A percentile compares a stretch with the other conserved stretches of the same genome.
These are phyloP conservation scores for Danio jaintianensis DNA, from an alignment of 2,797 vertebrate species.

Conservation along the genomic window DNA sequence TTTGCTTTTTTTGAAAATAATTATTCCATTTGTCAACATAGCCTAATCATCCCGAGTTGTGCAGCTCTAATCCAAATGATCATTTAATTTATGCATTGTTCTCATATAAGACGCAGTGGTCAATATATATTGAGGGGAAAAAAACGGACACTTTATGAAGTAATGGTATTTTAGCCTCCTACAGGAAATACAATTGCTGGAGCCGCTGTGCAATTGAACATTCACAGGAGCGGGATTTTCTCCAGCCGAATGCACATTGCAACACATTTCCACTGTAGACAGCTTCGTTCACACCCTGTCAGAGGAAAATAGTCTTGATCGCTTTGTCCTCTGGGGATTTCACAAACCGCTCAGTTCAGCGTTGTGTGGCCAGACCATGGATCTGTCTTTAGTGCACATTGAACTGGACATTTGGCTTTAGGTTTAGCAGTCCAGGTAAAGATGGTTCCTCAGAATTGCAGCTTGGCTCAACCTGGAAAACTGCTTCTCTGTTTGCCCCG, in stretches of 20 bases:
- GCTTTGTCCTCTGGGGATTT: constrained; percentile 30
- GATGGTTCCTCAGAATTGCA: constrained; percentile 5
- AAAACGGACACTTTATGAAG: background rate
- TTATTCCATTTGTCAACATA: no score
- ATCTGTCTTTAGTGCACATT: background rate
- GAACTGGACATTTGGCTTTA: background rate
- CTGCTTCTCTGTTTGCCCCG: background rate
- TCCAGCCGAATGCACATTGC: background rate
- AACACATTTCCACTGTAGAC: background rate
- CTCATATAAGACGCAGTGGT: background rate
- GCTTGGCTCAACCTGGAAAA: constrained; percentile 7
- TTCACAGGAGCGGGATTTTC: background rate
- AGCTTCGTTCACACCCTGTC: constrained; percentile 2
- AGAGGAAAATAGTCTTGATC: constrained; percentile 10
- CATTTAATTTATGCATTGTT: no score
- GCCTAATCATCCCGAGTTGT: no score
- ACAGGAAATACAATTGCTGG: background rate
- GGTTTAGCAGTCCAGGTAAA: background rate
- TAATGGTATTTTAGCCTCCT: background rate
- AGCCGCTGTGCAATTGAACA: background rate
- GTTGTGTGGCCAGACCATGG: background rate
- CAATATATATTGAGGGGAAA: background rate
- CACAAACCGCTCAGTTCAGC: constrained; percentile 41
- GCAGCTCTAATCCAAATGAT: no score
- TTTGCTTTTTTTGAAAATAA: no score